Conservation (phyloP, 2,797 vertebrate species). For the Taenioides sp. region DNA sequence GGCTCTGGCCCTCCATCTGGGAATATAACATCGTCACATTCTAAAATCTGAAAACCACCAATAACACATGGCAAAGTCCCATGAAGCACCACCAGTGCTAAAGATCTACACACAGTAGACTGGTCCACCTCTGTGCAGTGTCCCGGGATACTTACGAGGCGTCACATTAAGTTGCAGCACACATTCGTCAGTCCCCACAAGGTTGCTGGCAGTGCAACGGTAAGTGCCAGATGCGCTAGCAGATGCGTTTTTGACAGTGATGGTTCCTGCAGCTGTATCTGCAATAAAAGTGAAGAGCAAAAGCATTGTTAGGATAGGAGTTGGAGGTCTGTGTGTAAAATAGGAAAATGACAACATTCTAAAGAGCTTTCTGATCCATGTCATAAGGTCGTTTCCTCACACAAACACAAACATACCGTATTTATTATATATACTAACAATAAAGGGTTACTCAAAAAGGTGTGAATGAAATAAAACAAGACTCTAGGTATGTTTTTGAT, state of each 20-base stretch:
- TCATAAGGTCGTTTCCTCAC: too few species aligned
- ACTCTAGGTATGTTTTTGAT: too few species aligned
- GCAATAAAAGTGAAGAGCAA: constrained; percentile 18
- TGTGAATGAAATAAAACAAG: too few species aligned
- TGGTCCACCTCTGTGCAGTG: background rate
- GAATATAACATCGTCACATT: too few species aligned
- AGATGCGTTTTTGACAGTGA: constrained; percentile 88
- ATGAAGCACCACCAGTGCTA: too few species aligned
- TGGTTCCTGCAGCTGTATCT: constrained; percentile 71
- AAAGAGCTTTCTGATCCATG: background rate
- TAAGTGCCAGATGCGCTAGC: constrained; percentile 84
- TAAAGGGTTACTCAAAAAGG: too few species aligned
- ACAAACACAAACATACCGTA: too few species aligned
- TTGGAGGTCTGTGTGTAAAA: constrained; percentile 3
- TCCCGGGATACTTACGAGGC: constrained; percentile 82
- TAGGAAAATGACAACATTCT: background rate
- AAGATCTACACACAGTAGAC: too few species aligned
- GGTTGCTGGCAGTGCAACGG: constrained; percentile 82
- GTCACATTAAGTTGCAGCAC: constrained; percentile 79
- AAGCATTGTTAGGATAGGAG: constrained; percentile 11
- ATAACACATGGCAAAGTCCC: too few species aligned
- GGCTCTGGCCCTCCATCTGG: too few species aligned
- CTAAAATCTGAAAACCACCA: too few species aligned
- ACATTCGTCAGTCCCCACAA: constrained; percentile 88
- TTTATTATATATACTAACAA: too few species aligned